Percentiles rank a stretch among this genome's conserved stretches.
phyloP scores from a whole-genome alignment of 2,797 vertebrate genomes.

The Enteromius trimaculatus region DNA sequence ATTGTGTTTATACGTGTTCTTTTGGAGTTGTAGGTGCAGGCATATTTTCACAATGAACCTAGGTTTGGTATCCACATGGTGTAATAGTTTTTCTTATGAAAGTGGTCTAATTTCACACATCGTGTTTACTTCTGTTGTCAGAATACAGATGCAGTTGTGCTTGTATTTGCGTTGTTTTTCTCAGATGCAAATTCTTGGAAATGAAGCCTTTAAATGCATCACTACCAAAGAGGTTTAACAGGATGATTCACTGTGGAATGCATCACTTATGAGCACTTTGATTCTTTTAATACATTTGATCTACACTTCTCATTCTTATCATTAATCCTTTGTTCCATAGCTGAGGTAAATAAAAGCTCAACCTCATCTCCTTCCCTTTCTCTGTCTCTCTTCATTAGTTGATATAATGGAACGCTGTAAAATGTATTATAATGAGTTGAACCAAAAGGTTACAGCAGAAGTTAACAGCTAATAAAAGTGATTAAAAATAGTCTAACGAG shows the following conservation, averaged over 20 bases:
- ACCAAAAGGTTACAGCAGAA: slow-evolving; percentile 75
- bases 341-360: neutral
- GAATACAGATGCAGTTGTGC: slow-evolving; percentile 15
- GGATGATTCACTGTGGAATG: neutral
- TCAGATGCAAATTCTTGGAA: slow-evolving; percentile 11
- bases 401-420: slow-evolving; percentile 65
- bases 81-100: neutral
- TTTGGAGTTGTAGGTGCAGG: neutral
- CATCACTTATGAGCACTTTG: slow-evolving; percentile 14
- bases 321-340: neutral
- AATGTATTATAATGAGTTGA: slow-evolving; percentile 44
- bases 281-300: neutral
- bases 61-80: neutral
- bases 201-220: neutral
- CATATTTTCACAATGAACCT: neutral
- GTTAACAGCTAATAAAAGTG: slow-evolving; percentile 82
- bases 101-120: neutral
- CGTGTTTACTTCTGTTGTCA: neutral
- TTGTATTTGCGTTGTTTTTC: neutral
- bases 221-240: neutral
- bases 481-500: slow-evolving; percentile 80
- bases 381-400: slow-evolving; percentile 32
- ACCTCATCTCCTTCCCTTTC: neutral
- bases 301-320: slow-evolving; percentile 3
- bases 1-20: neutral